Evolutionary conservation across 2,113 vertebrate genomes (phyloP).

Genomic region (Rhabdornis inornatus): DNA sequence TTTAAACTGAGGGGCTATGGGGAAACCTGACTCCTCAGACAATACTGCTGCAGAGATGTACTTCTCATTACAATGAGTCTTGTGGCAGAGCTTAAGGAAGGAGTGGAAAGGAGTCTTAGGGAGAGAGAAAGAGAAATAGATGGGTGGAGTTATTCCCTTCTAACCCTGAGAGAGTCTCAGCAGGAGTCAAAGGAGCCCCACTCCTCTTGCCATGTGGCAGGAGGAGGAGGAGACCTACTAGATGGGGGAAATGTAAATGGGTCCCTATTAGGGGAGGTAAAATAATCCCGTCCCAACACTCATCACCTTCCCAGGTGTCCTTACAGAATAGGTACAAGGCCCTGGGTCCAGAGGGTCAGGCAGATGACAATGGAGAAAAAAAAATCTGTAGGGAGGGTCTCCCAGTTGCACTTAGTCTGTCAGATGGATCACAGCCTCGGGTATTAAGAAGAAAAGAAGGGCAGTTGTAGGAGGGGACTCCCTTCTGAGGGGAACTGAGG

Average conservation of each 20-base stretch:
- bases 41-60: not conserved
- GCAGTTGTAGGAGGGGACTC: not conserved
- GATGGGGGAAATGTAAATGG: not conserved
- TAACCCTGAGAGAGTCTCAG: not conserved
- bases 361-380: not conserved
- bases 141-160: not conserved
- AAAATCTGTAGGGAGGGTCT: not conserved
- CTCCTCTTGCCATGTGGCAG: not conserved
- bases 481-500: not conserved
- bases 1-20: not conserved
- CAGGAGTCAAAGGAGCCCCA: not conserved
- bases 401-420: not conserved
- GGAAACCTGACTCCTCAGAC: not conserved
- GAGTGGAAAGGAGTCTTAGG: not conserved
- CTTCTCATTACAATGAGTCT: accelerated
- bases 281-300: not conserved
- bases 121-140: not conserved
- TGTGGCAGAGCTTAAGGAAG: not conserved
- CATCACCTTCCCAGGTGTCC: not conserved
- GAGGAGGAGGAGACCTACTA: not conserved
- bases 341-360: not conserved
- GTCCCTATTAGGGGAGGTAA: not conserved
- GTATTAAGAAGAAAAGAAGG: not conserved
- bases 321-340: not conserved
- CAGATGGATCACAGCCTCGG: not conserved